Base-by-base conservation (phyloP, 2,113 vertebrate genomes). In the Halcyon senegalensis region DNA sequence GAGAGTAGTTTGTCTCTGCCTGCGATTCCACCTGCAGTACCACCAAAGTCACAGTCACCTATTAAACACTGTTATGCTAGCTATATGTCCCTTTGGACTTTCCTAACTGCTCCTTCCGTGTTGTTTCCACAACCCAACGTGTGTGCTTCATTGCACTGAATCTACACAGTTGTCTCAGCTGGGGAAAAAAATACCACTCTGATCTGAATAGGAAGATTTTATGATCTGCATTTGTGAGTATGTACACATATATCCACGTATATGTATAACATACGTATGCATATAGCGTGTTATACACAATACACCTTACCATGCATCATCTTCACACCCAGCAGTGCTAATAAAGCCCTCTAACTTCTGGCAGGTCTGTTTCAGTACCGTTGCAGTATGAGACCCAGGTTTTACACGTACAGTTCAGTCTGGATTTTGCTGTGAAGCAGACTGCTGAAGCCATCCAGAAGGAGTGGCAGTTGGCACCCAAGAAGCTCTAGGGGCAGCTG, bases 371-470 rank as follows among this genome's bases (percentile, higher is more conserved):
- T 75, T 67, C 76, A 39, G 37, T 14, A 27, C 5, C 23, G 31
- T 1, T 23, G 31, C 74, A 69, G 75, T 16, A 44, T 33, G 23
- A 92, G 33, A 78, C 30, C 13, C 72, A 44, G 51, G 51, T 81
- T 86, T 64, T 30, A 86, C 39, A 78, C 0, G 4, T 0, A 58
- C 55, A 66, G 21, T 5, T 84, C 73, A 67, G 39, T 25, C 46
- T 75, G 79, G 51, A 33, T 53, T 81, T 77, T 92, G 64, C 69
- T 81, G 62, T 33, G 84, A 87, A 89, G n/a, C 69, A 79, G 50
- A 60, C 66, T 91, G 92, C 53, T 9, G 9, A 84, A 94, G 87
- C 73, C 86, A 82, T 69, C 76, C 92, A 92, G 72, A 84, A 86
- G 86, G 89, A 79, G 35, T 84, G 66, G 86, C 74, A 95, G 76